Conservation (phyloP, 1,140 invertebrate species). For the Adelges cooleyi region DNA sequence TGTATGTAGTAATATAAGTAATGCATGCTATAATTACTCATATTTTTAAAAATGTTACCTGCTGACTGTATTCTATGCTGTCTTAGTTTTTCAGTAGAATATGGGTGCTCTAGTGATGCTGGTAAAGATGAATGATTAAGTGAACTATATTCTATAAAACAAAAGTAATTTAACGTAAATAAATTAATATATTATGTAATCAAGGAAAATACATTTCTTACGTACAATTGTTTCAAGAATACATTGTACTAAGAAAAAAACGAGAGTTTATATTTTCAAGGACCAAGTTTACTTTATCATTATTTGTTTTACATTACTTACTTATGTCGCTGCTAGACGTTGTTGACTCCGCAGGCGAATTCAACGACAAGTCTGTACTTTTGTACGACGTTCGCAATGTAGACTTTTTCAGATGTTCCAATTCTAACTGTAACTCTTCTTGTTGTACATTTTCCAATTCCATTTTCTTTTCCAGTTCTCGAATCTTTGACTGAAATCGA, state of each 20-base stretch:
- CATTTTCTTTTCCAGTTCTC: slow-evolving; percentile 44
- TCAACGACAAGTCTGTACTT: not conserved
- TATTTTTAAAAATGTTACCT: not conserved
- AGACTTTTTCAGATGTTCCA: slow-evolving; percentile 41
- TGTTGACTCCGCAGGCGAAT: slow-evolving; percentile 8
- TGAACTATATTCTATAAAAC: slow-evolving; percentile 8
- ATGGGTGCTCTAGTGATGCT: slow-evolving; percentile 1
- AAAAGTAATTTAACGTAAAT: too few relatives aligned
- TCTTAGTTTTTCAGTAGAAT: slow-evolving; percentile 10
- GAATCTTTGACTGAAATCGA: slow-evolving; percentile 41
- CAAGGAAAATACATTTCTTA: too few relatives aligned
- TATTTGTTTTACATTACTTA: too few relatives aligned
- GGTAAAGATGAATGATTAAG: slow-evolving; percentile 22
- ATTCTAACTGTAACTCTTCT: slow-evolving; percentile 46
- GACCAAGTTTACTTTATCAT: too few relatives aligned
- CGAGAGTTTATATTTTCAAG: too few relatives aligned
- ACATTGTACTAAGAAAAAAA: too few relatives aligned
- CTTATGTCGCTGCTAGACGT: slow-evolving; percentile 1
- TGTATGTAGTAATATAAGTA: too few relatives aligned
- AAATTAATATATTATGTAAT: not conserved
- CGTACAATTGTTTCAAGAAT: too few relatives aligned
- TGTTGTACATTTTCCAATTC: slow-evolving; percentile 50
- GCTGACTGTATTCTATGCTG: slow-evolving; percentile 16
- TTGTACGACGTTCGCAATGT: slow-evolving; percentile 4
- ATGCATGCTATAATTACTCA: too few relatives aligned